Evolutionary conservation across 2,888 invertebrate species (phyloP).

Genomic region (Ischnus inquisitorius): DNA sequence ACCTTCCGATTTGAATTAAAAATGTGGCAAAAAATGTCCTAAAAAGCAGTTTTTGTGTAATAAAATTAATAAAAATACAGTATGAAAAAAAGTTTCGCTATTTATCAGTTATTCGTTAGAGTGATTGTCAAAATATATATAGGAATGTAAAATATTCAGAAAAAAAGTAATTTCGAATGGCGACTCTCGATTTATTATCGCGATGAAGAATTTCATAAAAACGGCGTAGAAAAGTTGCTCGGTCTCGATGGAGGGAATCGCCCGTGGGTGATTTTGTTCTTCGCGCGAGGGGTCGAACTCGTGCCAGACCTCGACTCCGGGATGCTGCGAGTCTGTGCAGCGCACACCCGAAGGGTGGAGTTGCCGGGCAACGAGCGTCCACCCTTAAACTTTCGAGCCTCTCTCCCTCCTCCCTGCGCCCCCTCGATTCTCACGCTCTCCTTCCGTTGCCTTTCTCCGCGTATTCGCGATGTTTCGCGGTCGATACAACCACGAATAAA

Average conservation of each 20-base stretch:
- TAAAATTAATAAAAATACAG: too few relatives aligned
- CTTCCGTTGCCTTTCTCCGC: constrained; percentile 35
- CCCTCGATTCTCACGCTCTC: constrained; percentile 61
- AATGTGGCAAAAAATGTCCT: too few relatives aligned
- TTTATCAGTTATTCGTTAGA: too few relatives aligned
- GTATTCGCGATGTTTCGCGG: constrained; percentile 63
- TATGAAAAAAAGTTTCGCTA: too few relatives aligned
- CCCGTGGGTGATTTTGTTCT: constrained; percentile 9
- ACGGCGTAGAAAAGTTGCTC: background rate
- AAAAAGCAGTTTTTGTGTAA: too few relatives aligned
- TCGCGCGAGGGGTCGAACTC: constrained; percentile 29
- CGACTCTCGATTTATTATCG: background rate
- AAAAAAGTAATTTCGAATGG: too few relatives aligned
- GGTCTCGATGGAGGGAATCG: constrained; percentile 19
- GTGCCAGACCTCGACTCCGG: constrained; percentile 42
- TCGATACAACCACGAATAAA: constrained; percentile 66
- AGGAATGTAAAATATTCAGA: too few relatives aligned
- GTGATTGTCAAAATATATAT: too few relatives aligned
- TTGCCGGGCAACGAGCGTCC: constrained; percentile 84
- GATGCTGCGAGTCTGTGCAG: constrained; percentile 48
- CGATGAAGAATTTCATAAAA: background rate
- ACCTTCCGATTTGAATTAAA: too few relatives aligned
- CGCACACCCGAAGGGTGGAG: constrained; percentile 72
- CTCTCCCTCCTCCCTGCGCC: constrained; percentile 69
- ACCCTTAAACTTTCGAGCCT: constrained; percentile 82